phyloP scores from a whole-genome alignment of 2,888 invertebrate genomes.

The Xylocampa areola region DNA sequence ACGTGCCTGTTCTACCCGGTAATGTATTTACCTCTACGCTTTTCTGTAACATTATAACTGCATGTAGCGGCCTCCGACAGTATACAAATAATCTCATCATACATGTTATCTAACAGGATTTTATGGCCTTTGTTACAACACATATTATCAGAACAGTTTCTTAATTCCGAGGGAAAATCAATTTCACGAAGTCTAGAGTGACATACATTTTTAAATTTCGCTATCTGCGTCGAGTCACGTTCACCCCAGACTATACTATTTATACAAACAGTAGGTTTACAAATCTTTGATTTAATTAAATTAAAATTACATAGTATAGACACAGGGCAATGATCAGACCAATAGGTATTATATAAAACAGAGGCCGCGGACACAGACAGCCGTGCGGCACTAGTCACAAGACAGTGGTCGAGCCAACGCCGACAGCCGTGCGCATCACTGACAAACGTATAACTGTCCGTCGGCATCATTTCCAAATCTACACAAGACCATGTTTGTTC shows the following conservation, averaged over 20 bases:
- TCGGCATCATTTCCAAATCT: too few species aligned
- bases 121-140: not conserved
- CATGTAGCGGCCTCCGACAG: not conserved
- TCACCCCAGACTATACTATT: not conserved
- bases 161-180: not conserved
- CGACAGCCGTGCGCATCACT: too few species aligned
- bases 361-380: too few species aligned
- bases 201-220: not conserved
- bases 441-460: not conserved
- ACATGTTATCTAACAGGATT: not conserved
- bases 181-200: not conserved
- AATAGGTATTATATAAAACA: too few species aligned
- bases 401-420: too few species aligned
- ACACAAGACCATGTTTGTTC: not conserved
- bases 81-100: not conserved
- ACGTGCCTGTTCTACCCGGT: slow-evolving; percentile 6
- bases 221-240: too few species aligned
- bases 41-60: not conserved
- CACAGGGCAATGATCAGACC: too few species aligned
- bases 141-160: not conserved
- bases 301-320: too few species aligned
- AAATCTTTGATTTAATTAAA: too few species aligned
- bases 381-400: too few species aligned
- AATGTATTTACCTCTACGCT: not conserved
- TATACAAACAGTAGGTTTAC: not conserved